Evolutionary conservation across 2,888 invertebrate genomes (phyloP).

Genomic region (Agonopterix subpropinquella): DNA sequence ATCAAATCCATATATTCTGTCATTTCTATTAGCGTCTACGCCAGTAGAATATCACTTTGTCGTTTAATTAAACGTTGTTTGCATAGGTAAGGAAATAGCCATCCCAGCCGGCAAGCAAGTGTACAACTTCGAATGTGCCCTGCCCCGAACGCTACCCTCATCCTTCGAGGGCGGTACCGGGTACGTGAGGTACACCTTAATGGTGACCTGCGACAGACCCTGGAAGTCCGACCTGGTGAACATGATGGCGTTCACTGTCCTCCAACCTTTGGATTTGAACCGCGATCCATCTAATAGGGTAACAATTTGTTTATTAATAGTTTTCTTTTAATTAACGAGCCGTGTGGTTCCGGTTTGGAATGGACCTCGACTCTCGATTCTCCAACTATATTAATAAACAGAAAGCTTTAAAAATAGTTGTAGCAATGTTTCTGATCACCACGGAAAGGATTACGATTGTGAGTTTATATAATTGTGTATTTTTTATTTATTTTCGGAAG

Average conservation of each 20-base stretch:
- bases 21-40: no score
- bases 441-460: no score
- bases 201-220: constrained; percentile 85
- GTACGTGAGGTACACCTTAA: constrained; percentile 85
- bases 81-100: constrained; percentile 79
- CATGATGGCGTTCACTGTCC: constrained; percentile 87
- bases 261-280: constrained; percentile 89
- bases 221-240: constrained; percentile 91
- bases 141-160: constrained; percentile 82
- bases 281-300: constrained; percentile 82
- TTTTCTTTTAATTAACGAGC: neutral
- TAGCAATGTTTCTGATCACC: no score
- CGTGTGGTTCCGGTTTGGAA: no score
- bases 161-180: constrained; percentile 87
- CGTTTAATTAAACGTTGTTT: no score
- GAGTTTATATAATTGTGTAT: no score
- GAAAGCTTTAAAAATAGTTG: no score
- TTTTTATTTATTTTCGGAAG: no score
- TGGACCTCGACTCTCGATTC: no score
- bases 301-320: constrained; percentile 26
- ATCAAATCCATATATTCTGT: no score
- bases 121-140: constrained; percentile 86
- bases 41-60: no score
- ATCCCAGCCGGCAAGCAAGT: constrained; percentile 81
- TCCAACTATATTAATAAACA: no score